Evolutionary conservation across 2,888 invertebrate species (phyloP).

Genomic region (Tinea trinotella): DNA sequence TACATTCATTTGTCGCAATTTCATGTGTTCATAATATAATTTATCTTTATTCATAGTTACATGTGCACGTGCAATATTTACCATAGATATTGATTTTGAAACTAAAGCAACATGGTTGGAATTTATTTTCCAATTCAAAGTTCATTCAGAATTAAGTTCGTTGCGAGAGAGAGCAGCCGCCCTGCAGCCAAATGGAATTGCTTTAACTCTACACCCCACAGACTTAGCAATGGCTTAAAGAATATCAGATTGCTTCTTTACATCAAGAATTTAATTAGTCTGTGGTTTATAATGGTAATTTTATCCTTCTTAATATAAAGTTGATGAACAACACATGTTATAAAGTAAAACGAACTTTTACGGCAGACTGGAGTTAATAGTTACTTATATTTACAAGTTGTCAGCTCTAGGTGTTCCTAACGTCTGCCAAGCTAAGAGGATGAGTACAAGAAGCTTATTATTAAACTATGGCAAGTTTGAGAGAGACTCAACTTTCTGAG

Average conservation of each 20-base stretch:
- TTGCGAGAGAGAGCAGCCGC: constrained; percentile 36
- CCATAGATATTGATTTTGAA: constrained; percentile 25
- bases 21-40: background rate
- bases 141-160: constrained; percentile 51
- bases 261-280: constrained; percentile 5
- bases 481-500: constrained; percentile 21
- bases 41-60: background rate
- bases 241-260: constrained; percentile 10
- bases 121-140: constrained; percentile 55
- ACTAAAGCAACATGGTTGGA: constrained; percentile 40
- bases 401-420: constrained; percentile 11
- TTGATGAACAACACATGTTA: background rate
- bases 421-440: constrained; percentile 21
- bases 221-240: constrained; percentile 28
- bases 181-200: constrained; percentile 50
- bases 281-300: background rate
- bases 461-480: constrained; percentile 23
- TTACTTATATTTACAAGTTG: constrained; percentile 14
- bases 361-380: background rate
- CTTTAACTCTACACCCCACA: constrained; percentile 41
- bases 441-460: constrained; percentile 24
- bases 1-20: background rate
- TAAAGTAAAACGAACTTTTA: background rate
- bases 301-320: background rate
- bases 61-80: constrained; percentile 9